These are phyloP conservation scores for Rhynchotus rufescens DNA, from an alignment of 2,797 vertebrate species.

Conservation along the genomic window DNA sequence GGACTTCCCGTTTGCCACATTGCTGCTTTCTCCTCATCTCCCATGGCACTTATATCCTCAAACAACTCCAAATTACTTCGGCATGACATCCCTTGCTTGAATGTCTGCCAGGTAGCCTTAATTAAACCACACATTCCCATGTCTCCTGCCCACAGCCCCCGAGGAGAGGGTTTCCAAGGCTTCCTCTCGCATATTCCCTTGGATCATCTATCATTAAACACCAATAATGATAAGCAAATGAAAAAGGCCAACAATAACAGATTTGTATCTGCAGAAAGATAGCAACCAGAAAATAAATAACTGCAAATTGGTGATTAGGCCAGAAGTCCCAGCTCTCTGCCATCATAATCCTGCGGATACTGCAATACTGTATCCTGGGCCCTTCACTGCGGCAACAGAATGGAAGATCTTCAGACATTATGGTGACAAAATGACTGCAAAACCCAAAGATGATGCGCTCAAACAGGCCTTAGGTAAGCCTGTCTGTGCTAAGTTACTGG, in stretches of 20 bases:
- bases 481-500: neutral
- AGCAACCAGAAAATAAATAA: neutral
- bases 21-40: constrained; percentile 21
- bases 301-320: neutral
- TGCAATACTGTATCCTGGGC: neutral
- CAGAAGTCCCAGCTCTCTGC: accelerated
- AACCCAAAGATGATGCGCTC: neutral
- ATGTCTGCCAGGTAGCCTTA: constrained; percentile 58
- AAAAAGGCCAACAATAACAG: constrained; percentile 5
- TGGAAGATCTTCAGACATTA: neutral
- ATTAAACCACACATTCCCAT: constrained; percentile 61
- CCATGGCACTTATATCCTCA: constrained; percentile 49
- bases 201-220: constrained; percentile 51
- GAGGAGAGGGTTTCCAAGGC: constrained; percentile 45
- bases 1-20: neutral
- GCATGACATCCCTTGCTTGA: constrained; percentile 56
- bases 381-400: neutral
- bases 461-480: no score
- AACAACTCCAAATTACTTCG: constrained; percentile 59
- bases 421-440: neutral
- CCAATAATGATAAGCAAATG: constrained; percentile 43
- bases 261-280: neutral
- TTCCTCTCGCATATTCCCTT: constrained; percentile 46
- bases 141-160: neutral
- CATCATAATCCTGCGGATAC: neutral